These are phyloP conservation scores for Armadillidium nasatum DNA, from an alignment of 1,140 invertebrate species.

Conservation along the genomic window DNA sequence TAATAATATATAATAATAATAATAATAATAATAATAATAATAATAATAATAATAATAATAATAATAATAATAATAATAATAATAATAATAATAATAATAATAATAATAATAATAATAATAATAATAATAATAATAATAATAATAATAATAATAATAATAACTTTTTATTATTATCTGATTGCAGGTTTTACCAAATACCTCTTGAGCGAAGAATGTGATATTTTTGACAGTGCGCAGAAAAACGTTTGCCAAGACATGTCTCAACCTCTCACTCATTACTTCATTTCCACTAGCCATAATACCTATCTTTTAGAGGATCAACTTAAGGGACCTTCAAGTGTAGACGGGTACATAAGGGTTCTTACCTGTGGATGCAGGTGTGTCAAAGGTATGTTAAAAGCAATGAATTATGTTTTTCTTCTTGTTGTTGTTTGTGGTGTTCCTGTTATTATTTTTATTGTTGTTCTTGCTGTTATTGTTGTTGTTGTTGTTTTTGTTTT, in stretches of 20 bases:
- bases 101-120: too few species aligned
- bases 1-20: too few species aligned
- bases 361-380: slow-evolving; percentile 51
- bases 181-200: slow-evolving; percentile 60
- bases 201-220: slow-evolving; percentile 57
- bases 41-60: too few species aligned
- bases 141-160: too few species aligned
- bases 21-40: too few species aligned
- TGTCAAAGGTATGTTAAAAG: slow-evolving; percentile 46
- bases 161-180: slow-evolving; percentile 18
- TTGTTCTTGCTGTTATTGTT: background rate
- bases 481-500: too few species aligned
- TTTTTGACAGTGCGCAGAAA: slow-evolving; percentile 56
- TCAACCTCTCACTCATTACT: slow-evolving; percentile 60
- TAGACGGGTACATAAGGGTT: slow-evolving; percentile 53
- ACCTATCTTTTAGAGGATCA: slow-evolving; percentile 58
- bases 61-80: too few species aligned
- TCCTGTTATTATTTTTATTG: too few species aligned
- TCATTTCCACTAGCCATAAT: slow-evolving; percentile 62
- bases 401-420: too few species aligned
- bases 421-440: too few species aligned
- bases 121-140: too few species aligned
- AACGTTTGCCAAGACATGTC: slow-evolving; percentile 58
- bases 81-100: too few species aligned
- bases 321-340: slow-evolving; percentile 53